Conservation (phyloP, 2,888 invertebrate genomes). For the Epirrhoe tristata region DNA sequence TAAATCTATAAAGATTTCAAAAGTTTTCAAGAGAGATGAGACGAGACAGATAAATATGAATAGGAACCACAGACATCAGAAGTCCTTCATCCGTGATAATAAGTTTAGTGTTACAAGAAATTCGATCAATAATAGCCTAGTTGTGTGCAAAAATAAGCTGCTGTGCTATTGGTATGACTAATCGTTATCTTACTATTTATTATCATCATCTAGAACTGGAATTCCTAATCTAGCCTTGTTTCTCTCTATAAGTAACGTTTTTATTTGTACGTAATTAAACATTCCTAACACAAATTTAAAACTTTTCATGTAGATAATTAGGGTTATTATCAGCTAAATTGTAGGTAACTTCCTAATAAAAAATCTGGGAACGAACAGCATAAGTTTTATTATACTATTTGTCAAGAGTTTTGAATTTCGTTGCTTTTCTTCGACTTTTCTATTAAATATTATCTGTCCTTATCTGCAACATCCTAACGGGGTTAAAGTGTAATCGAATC, state of each 20-base stretch:
- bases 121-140: too few relatives aligned
- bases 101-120: too few relatives aligned
- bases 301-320: background rate
- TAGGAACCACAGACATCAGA: background rate
- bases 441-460: background rate
- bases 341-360: background rate
- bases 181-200: too few relatives aligned
- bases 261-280: background rate
- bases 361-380: background rate
- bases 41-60: conserved; percentile 9
- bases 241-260: background rate
- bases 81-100: too few relatives aligned
- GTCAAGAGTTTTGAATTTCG: background rate
- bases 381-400: background rate
- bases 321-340: background rate
- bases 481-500: conserved; percentile 7
- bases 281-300: background rate
- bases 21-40: conserved; percentile 3
- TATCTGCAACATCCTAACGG: conserved; percentile 12
- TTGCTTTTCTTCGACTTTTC: background rate
- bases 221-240: background rate
- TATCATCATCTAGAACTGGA: background rate
- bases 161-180: too few relatives aligned
- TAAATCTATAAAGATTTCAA: background rate
- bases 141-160: too few relatives aligned